Evolutionary conservation across 2,113 vertebrate genomes (phyloP).

Genomic region (Pelecanus crispus): DNA sequence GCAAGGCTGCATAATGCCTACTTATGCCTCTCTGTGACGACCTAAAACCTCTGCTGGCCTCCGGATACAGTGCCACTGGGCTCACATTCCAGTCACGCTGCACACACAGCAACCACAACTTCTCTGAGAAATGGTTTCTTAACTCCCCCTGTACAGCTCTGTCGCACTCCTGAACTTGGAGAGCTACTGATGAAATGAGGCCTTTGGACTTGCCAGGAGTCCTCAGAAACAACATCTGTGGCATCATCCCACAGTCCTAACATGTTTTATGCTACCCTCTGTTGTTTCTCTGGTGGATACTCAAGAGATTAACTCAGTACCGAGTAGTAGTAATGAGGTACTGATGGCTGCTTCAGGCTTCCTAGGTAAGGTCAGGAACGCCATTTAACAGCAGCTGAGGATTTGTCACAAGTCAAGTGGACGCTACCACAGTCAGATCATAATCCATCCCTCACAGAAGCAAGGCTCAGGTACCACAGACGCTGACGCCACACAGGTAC

Average conservation of each 20-base stretch:
- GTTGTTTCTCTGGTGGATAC: not conserved
- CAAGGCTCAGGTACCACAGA: not conserved
- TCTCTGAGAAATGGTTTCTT: not conserved
- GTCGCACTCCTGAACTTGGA: not conserved
- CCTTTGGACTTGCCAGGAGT: not conserved
- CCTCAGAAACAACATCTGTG: not conserved
- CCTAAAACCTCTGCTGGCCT: not conserved
- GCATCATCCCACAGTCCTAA: not conserved
- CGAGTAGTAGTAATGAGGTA: not conserved
- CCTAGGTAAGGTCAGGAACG: not conserved
- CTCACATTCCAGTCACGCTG: not conserved
- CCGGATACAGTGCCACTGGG: not conserved
- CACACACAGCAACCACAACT: not conserved
- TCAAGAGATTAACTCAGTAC: not conserved
- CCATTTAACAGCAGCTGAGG: not conserved
- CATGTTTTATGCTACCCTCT: rapidly evolving
- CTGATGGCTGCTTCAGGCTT: not conserved
- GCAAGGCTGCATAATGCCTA: not conserved
- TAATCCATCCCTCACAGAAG: not conserved
- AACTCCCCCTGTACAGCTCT: not conserved
- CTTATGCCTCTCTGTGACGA: not conserved
- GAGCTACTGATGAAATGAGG: not conserved
- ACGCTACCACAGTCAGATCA: rapidly evolving
- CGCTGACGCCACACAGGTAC: not conserved
- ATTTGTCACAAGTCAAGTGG: not conserved